phyloP scores from a whole-genome alignment of 2,113 vertebrate species.

The Ciconia boyciana region DNA sequence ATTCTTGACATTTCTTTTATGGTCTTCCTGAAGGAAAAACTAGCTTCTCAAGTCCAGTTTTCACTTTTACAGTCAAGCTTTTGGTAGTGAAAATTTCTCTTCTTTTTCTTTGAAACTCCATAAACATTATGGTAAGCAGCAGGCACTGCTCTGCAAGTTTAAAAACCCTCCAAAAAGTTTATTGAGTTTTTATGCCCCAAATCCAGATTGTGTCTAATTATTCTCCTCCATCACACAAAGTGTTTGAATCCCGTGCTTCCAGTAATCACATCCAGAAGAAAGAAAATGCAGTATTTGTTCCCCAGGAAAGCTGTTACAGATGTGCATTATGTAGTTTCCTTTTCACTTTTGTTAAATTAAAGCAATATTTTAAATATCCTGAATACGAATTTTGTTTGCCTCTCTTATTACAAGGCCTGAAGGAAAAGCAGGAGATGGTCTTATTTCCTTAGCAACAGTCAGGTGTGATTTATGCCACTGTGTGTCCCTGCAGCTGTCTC shows the following conservation, averaged over 20 bases:
- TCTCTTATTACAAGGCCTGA: conserved; percentile 12
- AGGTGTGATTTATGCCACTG: conserved; percentile 56
- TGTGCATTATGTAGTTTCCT: neutral
- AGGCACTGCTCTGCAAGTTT: neutral
- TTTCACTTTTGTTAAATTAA: conserved; percentile 18
- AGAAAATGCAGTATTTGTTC: neutral
- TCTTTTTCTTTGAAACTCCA: neutral
- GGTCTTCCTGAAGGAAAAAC: neutral
- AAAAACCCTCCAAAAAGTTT: neutral
- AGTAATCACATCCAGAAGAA: neutral
- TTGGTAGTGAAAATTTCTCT: neutral
- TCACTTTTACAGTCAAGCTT: neutral
- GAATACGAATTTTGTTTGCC: conserved; percentile 15
- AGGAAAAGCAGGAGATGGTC: conserved; percentile 45
- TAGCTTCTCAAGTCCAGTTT: neutral
- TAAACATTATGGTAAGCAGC: neutral
- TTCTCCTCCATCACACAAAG: neutral
- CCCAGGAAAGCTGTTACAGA: neutral
- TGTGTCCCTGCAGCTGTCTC: conserved; percentile 63
- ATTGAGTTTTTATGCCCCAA: neutral
- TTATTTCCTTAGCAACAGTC: conserved; percentile 71
- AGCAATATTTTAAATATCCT: conserved; percentile 33
- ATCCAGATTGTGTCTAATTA: conserved; percentile 7
- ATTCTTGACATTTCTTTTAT: neutral
- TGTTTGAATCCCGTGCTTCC: neutral